These are phyloP conservation scores for Pipistrellus nathusii DNA, from an alignment of 2,797 vertebrate species.

Conservation along the genomic window DNA sequence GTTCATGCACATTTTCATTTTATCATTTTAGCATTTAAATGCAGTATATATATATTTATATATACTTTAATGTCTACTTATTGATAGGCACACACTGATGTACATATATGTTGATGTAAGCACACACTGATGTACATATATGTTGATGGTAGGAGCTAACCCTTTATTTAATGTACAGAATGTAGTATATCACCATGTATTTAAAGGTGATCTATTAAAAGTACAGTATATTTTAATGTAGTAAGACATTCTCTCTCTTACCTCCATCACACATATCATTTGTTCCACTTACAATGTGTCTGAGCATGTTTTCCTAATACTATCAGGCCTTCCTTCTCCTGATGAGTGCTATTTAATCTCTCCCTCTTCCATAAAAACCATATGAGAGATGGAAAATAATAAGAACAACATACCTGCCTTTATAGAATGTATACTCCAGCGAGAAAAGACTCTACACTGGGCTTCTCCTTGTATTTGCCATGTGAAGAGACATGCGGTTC, in stretches of 20 bases:
- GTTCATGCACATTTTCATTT: neutral
- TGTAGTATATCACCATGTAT: neutral
- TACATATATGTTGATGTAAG: neutral
- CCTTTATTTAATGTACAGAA: neutral
- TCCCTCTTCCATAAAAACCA: neutral
- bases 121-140: neutral
- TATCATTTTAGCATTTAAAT: conserved; percentile 14
- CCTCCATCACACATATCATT: neutral
- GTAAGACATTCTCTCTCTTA: neutral
- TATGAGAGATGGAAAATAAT: neutral
- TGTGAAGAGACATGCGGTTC: neutral
- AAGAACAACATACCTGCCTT: neutral
- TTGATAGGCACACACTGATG: no score
- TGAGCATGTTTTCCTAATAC: neutral
- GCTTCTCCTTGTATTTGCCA: neutral
- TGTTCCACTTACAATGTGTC: neutral
- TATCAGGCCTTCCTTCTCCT: neutral
- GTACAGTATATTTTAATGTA: neutral
- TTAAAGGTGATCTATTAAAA: neutral
- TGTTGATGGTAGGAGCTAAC: neutral
- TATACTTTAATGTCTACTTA: neutral
- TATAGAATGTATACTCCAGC: neutral
- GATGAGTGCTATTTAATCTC: neutral
- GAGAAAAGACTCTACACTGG: neutral
- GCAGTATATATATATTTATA: neutral